phyloP scores from a whole-genome alignment of 2,888 invertebrate genomes.

The Rhopalosiphum nymphaeae region DNA sequence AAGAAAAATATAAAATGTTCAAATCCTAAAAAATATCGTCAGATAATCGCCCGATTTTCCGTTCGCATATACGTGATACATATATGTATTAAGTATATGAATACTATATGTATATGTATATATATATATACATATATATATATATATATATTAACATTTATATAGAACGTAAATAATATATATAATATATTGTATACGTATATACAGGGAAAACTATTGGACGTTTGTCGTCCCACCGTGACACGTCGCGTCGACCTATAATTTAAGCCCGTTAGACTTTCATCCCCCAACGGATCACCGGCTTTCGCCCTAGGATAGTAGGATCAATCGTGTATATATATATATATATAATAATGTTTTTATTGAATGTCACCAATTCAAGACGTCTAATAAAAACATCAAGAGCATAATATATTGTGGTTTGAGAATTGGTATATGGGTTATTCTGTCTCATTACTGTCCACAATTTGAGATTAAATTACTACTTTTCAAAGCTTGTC shows the following conservation, averaged over 20 bases:
- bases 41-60: not conserved
- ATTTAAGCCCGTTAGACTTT: slow-evolving; percentile 37
- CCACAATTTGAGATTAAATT: not conserved
- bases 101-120: not conserved
- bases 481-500: not conserved
- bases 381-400: slow-evolving; percentile 15
- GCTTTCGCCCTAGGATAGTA: slow-evolving; percentile 10
- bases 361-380: slow-evolving; percentile 31
- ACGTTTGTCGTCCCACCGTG: not conserved
- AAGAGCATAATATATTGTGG: slow-evolving; percentile 10
- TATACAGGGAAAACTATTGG: not conserved
- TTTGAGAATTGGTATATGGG: not conserved
- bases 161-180: not conserved
- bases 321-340: slow-evolving; percentile 14
- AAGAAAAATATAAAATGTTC: not conserved
- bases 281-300: slow-evolving; percentile 26
- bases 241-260: slow-evolving; percentile 20
- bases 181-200: not conserved
- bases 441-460: not conserved
- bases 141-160: not conserved
- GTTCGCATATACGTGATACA: not conserved
- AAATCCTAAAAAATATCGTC: not conserved
- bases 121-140: not conserved
- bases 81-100: not conserved
- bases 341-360: slow-evolving; percentile 19